Percentiles rank a stretch among this genome's conserved stretches.
Conservation (phyloP, 2,888 invertebrate species). For the Platypus cylindrus region DNA sequence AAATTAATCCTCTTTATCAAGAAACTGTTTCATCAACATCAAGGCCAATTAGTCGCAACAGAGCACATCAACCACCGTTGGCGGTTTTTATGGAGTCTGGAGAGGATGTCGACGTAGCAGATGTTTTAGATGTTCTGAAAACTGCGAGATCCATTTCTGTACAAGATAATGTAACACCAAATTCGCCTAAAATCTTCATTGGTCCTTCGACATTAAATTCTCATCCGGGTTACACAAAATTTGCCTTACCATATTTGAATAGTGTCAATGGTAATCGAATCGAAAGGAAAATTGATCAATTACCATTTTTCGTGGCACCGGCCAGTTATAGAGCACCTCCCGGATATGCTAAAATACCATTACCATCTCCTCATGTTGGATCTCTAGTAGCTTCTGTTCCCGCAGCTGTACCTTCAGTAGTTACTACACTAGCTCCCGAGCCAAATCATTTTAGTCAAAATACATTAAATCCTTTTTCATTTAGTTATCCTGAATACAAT, state of each 20-base stretch:
- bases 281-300: constrained; percentile 57
- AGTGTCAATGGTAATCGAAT: constrained; percentile 53
- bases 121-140: constrained; percentile 57
- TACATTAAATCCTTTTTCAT: constrained; percentile 4
- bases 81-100: constrained; percentile 63
- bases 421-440: constrained; percentile 4
- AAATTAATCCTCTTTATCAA: constrained; percentile 17
- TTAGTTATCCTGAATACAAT: constrained; percentile 4
- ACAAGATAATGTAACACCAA: constrained; percentile 55
- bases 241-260: constrained; percentile 72
- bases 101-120: constrained; percentile 47
- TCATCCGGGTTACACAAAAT: constrained; percentile 62
- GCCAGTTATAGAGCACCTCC: constrained; percentile 71
- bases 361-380: constrained; percentile 77
- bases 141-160: constrained; percentile 64
- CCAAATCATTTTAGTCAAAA: constrained; percentile 3
- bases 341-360: constrained; percentile 73
- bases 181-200: constrained; percentile 66
- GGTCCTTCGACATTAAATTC: constrained; percentile 63
- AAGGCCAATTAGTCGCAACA: constrained; percentile 49
- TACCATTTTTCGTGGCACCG: constrained; percentile 78
- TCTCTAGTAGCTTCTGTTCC: constrained; percentile 54
- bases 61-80: constrained; percentile 73
- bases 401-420: not conserved
- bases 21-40: constrained; percentile 31